Evolutionary conservation across 2,797 vertebrate genomes (phyloP).

Genomic region (Xiphophorus birchmanni): DNA sequence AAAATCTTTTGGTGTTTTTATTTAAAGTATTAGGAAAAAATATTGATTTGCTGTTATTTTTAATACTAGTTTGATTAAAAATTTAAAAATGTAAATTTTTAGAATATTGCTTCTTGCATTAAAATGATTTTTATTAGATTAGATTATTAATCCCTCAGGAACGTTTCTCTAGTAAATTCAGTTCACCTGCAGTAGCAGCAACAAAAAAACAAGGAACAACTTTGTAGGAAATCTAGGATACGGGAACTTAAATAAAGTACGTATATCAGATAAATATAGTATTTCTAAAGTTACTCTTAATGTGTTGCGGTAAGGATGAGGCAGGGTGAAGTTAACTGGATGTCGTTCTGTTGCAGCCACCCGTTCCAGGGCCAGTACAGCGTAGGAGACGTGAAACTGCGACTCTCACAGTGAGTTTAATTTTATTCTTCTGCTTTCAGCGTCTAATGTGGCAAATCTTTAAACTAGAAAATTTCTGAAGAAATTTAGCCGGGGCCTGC

Average conservation of each 20-base stretch:
- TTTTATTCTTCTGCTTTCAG: not conserved
- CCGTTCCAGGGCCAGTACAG: constrained; percentile 98
- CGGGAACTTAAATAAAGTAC: not conserved
- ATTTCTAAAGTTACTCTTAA: not conserved
- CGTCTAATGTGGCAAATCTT: not conserved
- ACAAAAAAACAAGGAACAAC: not conserved
- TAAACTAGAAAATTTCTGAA: too few species aligned
- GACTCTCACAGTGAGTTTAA: constrained; percentile 94
- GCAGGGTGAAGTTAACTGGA: not conserved
- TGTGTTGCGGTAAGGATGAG: not conserved
- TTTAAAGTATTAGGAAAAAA: too few species aligned
- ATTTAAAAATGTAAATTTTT: not conserved
- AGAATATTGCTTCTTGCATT: not conserved
- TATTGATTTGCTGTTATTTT: not conserved
- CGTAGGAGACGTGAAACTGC: constrained; percentile 92
- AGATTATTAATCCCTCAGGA: not conserved
- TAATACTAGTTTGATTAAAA: not conserved
- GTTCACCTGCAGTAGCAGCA: too few species aligned
- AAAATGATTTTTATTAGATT: not conserved
- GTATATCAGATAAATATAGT: not conserved
- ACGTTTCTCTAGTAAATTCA: not conserved
- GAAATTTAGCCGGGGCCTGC: too few species aligned
- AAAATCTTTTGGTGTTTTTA: too few species aligned
- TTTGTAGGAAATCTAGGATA: not conserved
- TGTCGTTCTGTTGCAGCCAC: constrained; percentile 80